Evolutionary conservation across 2,797 vertebrate species (phyloP).

Genomic region (Sebastes matsubarae): DNA sequence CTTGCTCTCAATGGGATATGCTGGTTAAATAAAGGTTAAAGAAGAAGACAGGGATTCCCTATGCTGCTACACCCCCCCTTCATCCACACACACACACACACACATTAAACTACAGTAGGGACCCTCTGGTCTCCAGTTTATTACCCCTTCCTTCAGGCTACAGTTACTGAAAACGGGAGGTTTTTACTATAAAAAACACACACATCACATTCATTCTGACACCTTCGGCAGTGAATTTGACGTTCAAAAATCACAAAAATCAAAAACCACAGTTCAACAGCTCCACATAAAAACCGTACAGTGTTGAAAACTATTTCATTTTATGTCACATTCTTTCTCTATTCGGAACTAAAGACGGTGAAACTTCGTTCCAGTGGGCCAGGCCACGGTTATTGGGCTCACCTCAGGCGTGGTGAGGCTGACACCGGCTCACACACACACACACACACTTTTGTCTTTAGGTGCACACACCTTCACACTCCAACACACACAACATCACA

Average conservation of each 20-base stretch:
- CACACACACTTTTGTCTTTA: slow-evolving; percentile 49
- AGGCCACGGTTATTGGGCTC: slow-evolving; percentile 75
- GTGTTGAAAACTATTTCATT: slow-evolving; percentile 42
- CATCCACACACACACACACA: not conserved
- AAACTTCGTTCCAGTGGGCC: slow-evolving; percentile 64
- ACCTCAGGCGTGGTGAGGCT: slow-evolving; percentile 72
- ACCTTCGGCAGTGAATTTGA: slow-evolving; percentile 2
- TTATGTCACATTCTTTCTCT: slow-evolving; percentile 54
- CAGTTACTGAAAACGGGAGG: slow-evolving; percentile 34
- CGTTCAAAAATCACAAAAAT: slow-evolving; percentile 6
- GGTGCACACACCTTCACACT: slow-evolving; percentile 68
- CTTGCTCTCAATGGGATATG: slow-evolving; percentile 67
- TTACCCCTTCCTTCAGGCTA: slow-evolving; percentile 71
- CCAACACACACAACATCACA: slow-evolving; percentile 63
- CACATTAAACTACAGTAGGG: slow-evolving; percentile 69
- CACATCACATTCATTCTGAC: slow-evolving; percentile 26
- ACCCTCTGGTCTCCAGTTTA: slow-evolving; percentile 72
- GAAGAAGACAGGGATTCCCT: slow-evolving; percentile 58
- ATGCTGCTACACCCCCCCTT: not conserved
- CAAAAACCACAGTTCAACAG: slow-evolving; percentile 12
- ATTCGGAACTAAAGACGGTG: slow-evolving; percentile 66
- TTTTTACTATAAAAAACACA: not conserved
- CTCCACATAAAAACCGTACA: not conserved
- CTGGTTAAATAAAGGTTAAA: slow-evolving; percentile 77
- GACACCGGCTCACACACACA: slow-evolving; percentile 28